Conservation (phyloP, 2,797 vertebrate genomes). For the Cyprinella venusta region DNA sequence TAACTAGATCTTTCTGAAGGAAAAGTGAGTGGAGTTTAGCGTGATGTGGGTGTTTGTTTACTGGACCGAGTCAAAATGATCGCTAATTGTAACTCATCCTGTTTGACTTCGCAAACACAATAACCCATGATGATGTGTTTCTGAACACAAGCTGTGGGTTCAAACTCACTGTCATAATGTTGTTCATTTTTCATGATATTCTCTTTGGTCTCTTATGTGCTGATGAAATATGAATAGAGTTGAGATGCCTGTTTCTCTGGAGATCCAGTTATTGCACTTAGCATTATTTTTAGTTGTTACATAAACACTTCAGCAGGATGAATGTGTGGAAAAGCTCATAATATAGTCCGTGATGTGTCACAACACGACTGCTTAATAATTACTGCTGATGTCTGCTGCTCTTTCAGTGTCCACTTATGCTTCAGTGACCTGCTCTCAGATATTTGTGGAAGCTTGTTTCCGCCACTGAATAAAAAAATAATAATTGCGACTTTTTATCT, state of each 20-base stretch:
- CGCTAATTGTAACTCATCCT: background rate
- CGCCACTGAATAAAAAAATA: too few species aligned
- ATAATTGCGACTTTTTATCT: too few species aligned
- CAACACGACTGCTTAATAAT: background rate
- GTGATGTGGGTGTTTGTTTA: background rate
- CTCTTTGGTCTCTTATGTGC: slow-evolving; percentile 70
- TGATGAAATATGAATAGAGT: slow-evolving; percentile 78
- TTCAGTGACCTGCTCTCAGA: background rate
- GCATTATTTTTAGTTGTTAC: slow-evolving; percentile 8
- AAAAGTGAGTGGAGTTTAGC: slow-evolving; percentile 9
- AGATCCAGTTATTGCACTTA: background rate
- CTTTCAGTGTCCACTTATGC: background rate
- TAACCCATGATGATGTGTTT: slow-evolving; percentile 44
- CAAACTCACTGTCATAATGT: slow-evolving; percentile 71
- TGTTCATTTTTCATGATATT: slow-evolving; percentile 76
- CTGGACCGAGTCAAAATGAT: background rate
- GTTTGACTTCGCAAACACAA: background rate
- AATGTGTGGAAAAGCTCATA: background rate
- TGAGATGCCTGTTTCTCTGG: background rate
- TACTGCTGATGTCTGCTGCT: background rate
- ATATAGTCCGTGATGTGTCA: background rate
- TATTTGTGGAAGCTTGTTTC: too few species aligned
- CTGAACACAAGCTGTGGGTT: slow-evolving; percentile 63
- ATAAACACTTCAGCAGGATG: background rate
- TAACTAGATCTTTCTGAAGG: background rate